Conservation (phyloP, 2,797 vertebrate genomes). For the Sarcoramphus papa region DNA sequence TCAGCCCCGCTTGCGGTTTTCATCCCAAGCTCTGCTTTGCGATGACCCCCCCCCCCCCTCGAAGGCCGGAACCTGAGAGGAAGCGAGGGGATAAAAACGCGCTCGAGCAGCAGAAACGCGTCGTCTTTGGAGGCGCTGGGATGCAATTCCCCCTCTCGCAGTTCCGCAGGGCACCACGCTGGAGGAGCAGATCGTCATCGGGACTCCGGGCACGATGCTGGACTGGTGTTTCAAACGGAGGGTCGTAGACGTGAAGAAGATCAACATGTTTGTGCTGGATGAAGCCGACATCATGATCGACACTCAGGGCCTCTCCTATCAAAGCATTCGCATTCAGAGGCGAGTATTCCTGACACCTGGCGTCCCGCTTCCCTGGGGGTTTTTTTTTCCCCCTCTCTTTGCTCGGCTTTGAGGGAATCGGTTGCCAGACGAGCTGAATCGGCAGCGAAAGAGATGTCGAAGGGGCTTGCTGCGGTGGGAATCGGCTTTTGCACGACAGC, state of each 20-base stretch:
- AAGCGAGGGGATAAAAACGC: not conserved
- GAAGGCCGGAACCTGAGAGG: not conserved
- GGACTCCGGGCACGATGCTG: conserved; percentile 73
- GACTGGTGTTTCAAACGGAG: conserved; percentile 78
- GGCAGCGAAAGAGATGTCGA: not conserved
- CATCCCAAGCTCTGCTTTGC: not conserved
- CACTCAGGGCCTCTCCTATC: conserved; percentile 70
- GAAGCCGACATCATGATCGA: conserved; percentile 80
- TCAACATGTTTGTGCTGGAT: conserved; percentile 74
- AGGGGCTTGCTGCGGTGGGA: not conserved
- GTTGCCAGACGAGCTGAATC: not conserved
- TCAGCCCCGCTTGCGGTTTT: not conserved
- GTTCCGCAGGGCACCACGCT: not conserved
- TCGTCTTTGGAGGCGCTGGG: accelerated
- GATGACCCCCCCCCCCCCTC: accelerated
- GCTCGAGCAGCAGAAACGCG: not conserved
- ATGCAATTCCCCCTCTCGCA: not conserved
- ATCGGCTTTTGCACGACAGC: not conserved
- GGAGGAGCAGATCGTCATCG: conserved; percentile 74
- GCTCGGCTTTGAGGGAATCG: not conserved
- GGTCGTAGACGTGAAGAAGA: conserved; percentile 56
- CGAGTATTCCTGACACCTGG: not conserved
- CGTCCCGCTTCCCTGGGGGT: accelerated
- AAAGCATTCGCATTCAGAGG: conserved; percentile 78
- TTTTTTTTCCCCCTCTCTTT: not conserved